phyloP scores from a whole-genome alignment of 64 coral and sea anemone species.

The Actinia equina region DNA sequence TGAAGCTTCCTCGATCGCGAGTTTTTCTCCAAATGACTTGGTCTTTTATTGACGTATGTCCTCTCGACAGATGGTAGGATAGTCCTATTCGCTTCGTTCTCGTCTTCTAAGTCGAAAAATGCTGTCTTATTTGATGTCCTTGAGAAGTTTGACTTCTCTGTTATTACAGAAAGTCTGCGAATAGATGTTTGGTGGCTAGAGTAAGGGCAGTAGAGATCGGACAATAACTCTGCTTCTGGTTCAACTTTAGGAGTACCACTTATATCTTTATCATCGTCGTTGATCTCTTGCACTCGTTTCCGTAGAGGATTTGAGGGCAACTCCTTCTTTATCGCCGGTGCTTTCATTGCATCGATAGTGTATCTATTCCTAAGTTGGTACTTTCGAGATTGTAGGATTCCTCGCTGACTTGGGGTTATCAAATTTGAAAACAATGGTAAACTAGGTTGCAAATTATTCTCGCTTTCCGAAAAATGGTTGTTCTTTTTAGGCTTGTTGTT shows the following conservation, averaged over 20 bases:
- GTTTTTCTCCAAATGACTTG: background rate
- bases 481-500: background rate
- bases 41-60: background rate
- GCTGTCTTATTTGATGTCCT: background rate
- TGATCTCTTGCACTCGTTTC: background rate
- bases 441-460: background rate
- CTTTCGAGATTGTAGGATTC: background rate
- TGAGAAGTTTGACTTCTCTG: constrained; percentile 14
- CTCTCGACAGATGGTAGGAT: background rate
- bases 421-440: background rate
- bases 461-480: background rate
- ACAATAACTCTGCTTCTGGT: background rate
- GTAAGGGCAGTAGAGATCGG: background rate
- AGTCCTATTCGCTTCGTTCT: background rate
- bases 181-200: background rate
- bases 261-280: background rate
- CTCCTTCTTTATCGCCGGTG: background rate
- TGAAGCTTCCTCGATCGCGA: background rate
- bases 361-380: background rate
- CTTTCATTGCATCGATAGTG: background rate
- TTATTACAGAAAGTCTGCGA: constrained; percentile 7
- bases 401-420: background rate
- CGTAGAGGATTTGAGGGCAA: background rate
- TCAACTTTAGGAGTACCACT: background rate
- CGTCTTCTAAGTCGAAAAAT: background rate